phyloP scores from a whole-genome alignment of 1,140 invertebrate species.

The Scaptomyza graminum region DNA sequence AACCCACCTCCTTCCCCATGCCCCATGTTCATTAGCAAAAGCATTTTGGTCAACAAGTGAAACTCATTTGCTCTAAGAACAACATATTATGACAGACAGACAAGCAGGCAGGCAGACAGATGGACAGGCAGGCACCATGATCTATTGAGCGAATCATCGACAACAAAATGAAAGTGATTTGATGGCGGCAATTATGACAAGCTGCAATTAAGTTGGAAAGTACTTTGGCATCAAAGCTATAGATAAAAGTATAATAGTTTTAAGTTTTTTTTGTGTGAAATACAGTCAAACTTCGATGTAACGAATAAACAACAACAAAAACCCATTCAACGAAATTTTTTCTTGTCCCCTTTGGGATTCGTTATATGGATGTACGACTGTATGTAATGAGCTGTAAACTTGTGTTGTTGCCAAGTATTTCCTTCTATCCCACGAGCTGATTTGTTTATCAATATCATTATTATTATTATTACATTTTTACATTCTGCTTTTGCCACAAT shows the following conservation, averaged over 20 bases:
- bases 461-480: not conserved
- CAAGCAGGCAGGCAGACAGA: not conserved
- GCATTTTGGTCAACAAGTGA: constrained; percentile 15
- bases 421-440: too few species aligned
- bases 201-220: not conserved
- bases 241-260: too few species aligned
- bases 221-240: not conserved
- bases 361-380: too few species aligned
- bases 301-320: too few species aligned
- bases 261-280: too few species aligned
- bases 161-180: constrained; percentile 39
- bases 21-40: not conserved
- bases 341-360: too few species aligned
- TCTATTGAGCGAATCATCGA: constrained; percentile 22
- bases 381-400: too few species aligned
- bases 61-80: constrained; percentile 11
- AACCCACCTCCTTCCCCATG: not conserved
- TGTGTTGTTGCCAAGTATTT: too few species aligned
- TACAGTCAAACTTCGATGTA: too few species aligned
- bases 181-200: not conserved
- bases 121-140: constrained; percentile 8
- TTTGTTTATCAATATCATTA: not conserved
- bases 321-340: too few species aligned
- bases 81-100: constrained; percentile 18
- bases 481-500: not conserved